Conservation (phyloP, 2,113 vertebrate genomes). For the Naja naja region DNA sequence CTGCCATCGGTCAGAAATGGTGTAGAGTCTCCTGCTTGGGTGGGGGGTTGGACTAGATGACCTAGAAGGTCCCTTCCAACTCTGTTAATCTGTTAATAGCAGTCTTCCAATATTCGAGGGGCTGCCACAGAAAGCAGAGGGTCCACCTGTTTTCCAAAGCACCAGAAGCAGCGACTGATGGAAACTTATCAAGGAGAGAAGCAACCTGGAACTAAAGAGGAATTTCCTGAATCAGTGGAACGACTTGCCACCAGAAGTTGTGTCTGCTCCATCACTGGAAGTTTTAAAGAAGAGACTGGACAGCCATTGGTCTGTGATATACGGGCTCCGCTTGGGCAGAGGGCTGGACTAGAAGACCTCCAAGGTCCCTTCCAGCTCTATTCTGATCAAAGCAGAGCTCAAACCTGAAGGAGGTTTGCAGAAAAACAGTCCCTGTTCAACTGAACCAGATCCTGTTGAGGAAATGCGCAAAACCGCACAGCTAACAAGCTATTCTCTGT, state of each 20-base stretch:
- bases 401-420: not conserved
- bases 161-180: not conserved
- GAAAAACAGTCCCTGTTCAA: not conserved
- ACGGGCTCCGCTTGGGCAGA: not conserved
- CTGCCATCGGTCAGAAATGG: no score
- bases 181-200: not conserved
- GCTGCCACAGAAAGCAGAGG: not conserved
- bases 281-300: not conserved
- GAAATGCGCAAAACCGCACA: not conserved
- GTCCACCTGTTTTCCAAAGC: not conserved
- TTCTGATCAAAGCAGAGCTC: not conserved
- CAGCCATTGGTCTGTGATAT: not conserved
- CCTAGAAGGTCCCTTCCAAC: no score
- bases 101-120: not conserved
- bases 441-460: not conserved
- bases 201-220: not conserved
- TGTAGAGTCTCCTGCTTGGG: no score
- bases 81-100: no score
- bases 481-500: not conserved
- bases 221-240: not conserved
- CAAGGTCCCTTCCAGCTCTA: not conserved
- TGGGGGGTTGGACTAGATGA: no score
- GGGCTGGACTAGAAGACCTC: not conserved
- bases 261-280: not conserved
- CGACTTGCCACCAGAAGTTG: fast-evolving